Evolutionary conservation across 2,888 invertebrate genomes (phyloP).

Genomic region (Diachrysia chrysitis): DNA sequence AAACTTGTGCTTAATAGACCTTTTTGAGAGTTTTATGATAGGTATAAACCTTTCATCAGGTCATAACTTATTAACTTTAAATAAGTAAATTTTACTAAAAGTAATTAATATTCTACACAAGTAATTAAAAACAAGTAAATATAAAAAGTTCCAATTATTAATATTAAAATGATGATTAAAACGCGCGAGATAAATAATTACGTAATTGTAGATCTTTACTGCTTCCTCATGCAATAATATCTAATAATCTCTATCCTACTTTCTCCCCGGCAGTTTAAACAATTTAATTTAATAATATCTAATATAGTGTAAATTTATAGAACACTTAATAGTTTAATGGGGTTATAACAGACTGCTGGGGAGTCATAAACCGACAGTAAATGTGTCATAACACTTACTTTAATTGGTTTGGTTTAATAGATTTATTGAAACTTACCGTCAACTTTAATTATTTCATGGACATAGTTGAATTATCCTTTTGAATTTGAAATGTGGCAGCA

Average conservation of each 20-base stretch:
- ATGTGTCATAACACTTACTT: neutral
- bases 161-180: neutral
- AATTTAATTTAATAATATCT: neutral
- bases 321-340: neutral
- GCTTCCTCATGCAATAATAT: neutral
- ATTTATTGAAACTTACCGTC: neutral
- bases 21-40: neutral
- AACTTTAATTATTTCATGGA: neutral
- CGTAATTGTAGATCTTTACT: neutral
- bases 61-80: no score
- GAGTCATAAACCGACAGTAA: neutral
- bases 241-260: neutral
- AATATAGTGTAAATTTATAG: slow-evolving; percentile 1
- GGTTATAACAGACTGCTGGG: neutral
- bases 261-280: neutral
- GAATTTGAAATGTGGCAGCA: neutral
- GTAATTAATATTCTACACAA: no score
- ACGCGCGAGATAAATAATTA: neutral
- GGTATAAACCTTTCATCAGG: no score
- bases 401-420: slow-evolving; percentile 6
- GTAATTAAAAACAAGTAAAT: neutral
- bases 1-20: neutral
- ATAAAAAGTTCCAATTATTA: neutral
- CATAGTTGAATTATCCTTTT: neutral
- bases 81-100: no score